These are phyloP conservation scores for Pollachius pollachius DNA, from an alignment of 2,113 vertebrate genomes.

Conservation along the genomic window DNA sequence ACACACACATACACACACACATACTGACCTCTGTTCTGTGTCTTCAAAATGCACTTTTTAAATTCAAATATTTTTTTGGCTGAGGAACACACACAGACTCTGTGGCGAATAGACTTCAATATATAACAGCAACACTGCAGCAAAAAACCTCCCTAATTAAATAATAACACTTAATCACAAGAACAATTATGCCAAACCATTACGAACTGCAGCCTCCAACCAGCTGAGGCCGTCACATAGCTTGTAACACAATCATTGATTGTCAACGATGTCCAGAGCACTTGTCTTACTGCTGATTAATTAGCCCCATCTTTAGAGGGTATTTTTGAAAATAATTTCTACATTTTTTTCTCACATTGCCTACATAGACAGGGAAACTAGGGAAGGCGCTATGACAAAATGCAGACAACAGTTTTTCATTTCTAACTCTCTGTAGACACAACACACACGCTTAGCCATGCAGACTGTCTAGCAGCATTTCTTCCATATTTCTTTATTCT, in stretches of 20 bases:
- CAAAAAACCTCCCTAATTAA: neutral
- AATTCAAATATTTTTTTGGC: no score
- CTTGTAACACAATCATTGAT: slow-evolving; percentile 58
- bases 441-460: slow-evolving; percentile 12
- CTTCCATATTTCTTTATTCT: no score
- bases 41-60: no score
- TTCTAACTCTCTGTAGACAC: slow-evolving; percentile 27
- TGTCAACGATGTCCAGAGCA: slow-evolving; percentile 63
- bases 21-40: no score
- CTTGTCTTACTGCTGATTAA: slow-evolving; percentile 69
- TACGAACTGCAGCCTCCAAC: neutral
- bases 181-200: slow-evolving; percentile 21
- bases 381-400: slow-evolving; percentile 37
- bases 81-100: no score
- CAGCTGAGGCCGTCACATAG: slow-evolving; percentile 1
- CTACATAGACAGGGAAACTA: slow-evolving; percentile 35
- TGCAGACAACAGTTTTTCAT: slow-evolving; percentile 35
- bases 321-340: slow-evolving; percentile 65
- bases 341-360: slow-evolving; percentile 48
- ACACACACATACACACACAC: no score
- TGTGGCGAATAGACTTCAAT: no score
- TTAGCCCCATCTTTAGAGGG: slow-evolving; percentile 47
- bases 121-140: no score
- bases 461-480: no score
- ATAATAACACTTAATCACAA: slow-evolving; percentile 47